A percentile compares a stretch with the other conserved stretches of the same genome.
phyloP scores from a whole-genome alignment of 2,888 invertebrate species.

The Anagyrus pseudococci region DNA sequence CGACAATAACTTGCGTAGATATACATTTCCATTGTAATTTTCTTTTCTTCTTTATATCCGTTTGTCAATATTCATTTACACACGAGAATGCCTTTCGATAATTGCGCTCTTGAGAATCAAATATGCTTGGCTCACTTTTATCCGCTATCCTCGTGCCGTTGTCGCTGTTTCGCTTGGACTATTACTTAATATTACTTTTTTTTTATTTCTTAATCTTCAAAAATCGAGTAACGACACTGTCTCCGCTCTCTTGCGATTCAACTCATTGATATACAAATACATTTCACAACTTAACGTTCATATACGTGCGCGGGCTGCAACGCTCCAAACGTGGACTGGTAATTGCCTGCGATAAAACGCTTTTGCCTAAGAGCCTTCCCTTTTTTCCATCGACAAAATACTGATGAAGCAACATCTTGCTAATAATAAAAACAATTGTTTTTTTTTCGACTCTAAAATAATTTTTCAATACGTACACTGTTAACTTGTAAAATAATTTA shows the following conservation, averaged over 20 bases:
- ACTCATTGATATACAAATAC: constrained; percentile 40
- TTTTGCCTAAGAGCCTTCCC: too few species aligned
- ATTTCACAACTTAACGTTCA: constrained; percentile 39
- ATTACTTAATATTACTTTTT: constrained; percentile 13
- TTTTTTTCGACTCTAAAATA: too few species aligned
- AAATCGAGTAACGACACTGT: constrained; percentile 30
- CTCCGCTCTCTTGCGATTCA: constrained; percentile 26
- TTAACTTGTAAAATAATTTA: too few species aligned
- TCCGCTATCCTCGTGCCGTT: too few species aligned
- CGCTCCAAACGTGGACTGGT: constrained; percentile 33
- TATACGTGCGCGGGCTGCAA: constrained; percentile 13
- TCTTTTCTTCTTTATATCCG: too few species aligned
- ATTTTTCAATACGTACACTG: too few species aligned
- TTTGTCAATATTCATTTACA: constrained; percentile 61
- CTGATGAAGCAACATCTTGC: too few species aligned
- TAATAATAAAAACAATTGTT: too few species aligned
- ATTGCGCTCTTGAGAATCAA: constrained; percentile 44
- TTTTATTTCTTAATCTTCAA: constrained; percentile 25
- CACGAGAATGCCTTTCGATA: constrained; percentile 57
- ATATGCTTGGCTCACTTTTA: constrained; percentile 15
- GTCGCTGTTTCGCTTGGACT: constrained; percentile 11
- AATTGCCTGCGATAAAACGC: not conserved
- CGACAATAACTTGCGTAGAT: constrained; percentile 38
- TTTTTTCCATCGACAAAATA: not conserved
- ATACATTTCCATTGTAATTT: constrained; percentile 52